These are phyloP conservation scores for Zygothrica quintamaculata DNA, from an alignment of 2,888 invertebrate genomes.

Conservation along the genomic window DNA sequence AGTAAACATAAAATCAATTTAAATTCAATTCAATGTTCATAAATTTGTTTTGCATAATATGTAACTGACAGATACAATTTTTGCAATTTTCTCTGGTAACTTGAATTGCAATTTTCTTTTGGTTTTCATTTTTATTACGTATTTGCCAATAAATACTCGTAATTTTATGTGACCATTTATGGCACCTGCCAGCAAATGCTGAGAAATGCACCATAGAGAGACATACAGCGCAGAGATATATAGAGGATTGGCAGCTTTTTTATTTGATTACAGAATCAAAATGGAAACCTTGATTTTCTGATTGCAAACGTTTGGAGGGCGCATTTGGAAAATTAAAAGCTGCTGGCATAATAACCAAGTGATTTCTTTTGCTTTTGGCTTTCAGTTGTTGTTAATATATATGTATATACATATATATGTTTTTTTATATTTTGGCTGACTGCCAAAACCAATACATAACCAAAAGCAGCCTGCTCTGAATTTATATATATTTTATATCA, in stretches of 20 bases:
- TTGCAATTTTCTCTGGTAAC: conserved; percentile 21
- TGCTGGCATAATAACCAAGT: conserved; percentile 68
- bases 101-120: conserved; percentile 72
- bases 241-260: conserved; percentile 28
- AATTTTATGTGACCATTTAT: conserved; percentile 61
- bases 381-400: conserved; percentile 7
- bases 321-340: conserved; percentile 75
- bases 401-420: background rate
- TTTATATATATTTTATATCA: conserved; percentile 7
- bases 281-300: conserved; percentile 50
- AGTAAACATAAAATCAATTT: conserved; percentile 48
- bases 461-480: conserved; percentile 26
- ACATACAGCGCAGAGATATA: background rate
- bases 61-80: conserved; percentile 47
- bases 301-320: conserved; percentile 14
- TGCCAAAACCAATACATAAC: conserved; percentile 65
- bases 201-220: background rate
- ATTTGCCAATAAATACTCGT: conserved; percentile 53
- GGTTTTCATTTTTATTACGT: conserved; percentile 66
- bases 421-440: conserved; percentile 49
- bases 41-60: conserved; percentile 65
- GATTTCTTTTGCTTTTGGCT: conserved; percentile 42
- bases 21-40: conserved; percentile 59
- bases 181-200: conserved; percentile 58
- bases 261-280: conserved; percentile 52